phyloP scores from a whole-genome alignment of 2,888 invertebrate genomes.

The Spialia ferax region DNA sequence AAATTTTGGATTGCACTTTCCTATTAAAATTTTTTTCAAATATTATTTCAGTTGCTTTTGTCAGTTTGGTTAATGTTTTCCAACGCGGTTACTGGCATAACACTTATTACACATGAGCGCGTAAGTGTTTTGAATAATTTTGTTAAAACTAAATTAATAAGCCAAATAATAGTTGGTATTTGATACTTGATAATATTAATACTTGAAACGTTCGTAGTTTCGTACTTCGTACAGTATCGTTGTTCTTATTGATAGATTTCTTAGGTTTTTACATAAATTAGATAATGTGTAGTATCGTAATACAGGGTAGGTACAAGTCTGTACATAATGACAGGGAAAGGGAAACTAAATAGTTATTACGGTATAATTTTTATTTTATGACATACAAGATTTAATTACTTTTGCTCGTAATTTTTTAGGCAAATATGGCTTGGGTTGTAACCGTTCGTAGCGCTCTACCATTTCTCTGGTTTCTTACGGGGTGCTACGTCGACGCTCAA shows the following conservation, averaged over 20 bases:
- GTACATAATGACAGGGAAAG: neutral
- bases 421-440: constrained; percentile 54
- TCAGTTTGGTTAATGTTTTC: constrained; percentile 68
- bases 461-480: constrained; percentile 60
- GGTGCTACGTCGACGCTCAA: constrained; percentile 61
- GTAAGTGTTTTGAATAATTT: constrained; percentile 45
- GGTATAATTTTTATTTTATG: no score
- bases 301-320: no score
- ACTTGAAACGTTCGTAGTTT: no score
- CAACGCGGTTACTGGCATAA: constrained; percentile 60
- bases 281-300: no score
- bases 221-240: no score
- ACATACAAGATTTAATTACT: no score
- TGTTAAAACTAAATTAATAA: neutral
- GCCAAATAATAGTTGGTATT: no score
- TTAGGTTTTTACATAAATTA: no score
- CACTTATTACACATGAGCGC: constrained; percentile 57
- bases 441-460: constrained; percentile 54
- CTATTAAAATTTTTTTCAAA: neutral
- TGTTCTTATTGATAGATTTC: no score
- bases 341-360: no score
- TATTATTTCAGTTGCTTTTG: constrained; percentile 55
- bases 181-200: no score
- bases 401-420: constrained; percentile 47
- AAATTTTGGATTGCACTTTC: neutral